phyloP scores from a whole-genome alignment of 2,113 vertebrate species.

The Anhinga anhinga region DNA sequence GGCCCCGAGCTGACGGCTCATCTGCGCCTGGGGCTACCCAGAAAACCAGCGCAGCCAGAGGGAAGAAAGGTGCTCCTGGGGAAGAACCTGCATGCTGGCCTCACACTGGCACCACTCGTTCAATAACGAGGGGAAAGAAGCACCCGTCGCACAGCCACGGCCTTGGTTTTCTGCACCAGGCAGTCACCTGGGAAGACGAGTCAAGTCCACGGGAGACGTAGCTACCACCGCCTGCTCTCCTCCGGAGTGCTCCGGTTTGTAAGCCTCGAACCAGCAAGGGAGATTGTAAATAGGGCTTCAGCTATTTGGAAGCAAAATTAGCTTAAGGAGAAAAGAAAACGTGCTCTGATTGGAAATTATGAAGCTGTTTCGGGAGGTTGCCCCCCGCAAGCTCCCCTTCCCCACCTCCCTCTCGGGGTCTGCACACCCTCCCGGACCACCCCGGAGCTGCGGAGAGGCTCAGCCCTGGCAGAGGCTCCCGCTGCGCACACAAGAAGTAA shows the following conservation, averaged over 20 bases:
- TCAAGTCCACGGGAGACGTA: neutral
- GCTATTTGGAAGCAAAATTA: neutral
- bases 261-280: neutral
- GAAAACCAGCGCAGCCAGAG: neutral
- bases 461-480: neutral
- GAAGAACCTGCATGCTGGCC: neutral
- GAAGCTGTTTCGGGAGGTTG: neutral
- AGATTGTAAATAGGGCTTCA: neutral
- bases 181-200: neutral
- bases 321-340: neutral
- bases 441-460: rapidly evolving
- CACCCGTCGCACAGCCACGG: rapidly evolving
- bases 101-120: neutral
- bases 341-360: neutral
- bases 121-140: neutral
- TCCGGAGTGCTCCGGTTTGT: rapidly evolving
- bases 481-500: neutral
- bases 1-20: neutral
- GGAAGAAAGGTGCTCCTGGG: neutral
- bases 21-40: neutral
- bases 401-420: neutral
- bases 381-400: neutral
- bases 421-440: neutral
- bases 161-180: neutral
- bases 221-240: neutral